These are phyloP conservation scores for Passer domesticus DNA, from an alignment of 2,113 vertebrate genomes.

Conservation along the genomic window DNA sequence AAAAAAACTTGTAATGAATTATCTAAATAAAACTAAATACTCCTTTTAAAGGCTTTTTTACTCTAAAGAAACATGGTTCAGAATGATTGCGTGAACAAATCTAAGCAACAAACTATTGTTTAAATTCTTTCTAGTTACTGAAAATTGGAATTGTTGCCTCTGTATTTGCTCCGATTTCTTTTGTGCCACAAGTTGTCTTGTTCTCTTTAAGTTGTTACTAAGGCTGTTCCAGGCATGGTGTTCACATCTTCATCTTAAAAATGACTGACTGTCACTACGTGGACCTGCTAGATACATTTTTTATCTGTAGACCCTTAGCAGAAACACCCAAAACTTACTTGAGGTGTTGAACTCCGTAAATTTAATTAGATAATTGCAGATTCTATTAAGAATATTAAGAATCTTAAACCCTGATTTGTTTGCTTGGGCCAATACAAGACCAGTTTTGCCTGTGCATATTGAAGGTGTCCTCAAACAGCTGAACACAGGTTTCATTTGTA, in stretches of 20 bases:
- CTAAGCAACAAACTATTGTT: background rate
- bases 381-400: background rate
- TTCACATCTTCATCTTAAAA: background rate
- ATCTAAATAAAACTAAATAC: constrained; percentile 18
- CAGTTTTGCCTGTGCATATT: background rate
- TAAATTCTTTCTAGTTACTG: background rate
- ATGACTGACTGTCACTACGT: background rate
- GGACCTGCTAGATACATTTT: background rate
- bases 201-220: background rate
- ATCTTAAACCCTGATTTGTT: background rate
- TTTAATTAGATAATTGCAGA: background rate
- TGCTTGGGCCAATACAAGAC: background rate
- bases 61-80: background rate
- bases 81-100: background rate
- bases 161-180: background rate
- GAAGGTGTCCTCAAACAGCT: background rate
- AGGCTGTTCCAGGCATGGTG: background rate
- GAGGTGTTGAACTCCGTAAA: background rate
- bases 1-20: constrained; percentile 49
- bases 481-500: background rate
- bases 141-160: background rate
- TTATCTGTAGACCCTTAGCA: background rate
- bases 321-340: background rate
- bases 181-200: background rate
- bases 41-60: constrained; percentile 6